Evolutionary conservation across 2,888 invertebrate species (phyloP), one percentile per base, ranked within the genome.

Genomic region (Nebria brevicollis): DNA sequence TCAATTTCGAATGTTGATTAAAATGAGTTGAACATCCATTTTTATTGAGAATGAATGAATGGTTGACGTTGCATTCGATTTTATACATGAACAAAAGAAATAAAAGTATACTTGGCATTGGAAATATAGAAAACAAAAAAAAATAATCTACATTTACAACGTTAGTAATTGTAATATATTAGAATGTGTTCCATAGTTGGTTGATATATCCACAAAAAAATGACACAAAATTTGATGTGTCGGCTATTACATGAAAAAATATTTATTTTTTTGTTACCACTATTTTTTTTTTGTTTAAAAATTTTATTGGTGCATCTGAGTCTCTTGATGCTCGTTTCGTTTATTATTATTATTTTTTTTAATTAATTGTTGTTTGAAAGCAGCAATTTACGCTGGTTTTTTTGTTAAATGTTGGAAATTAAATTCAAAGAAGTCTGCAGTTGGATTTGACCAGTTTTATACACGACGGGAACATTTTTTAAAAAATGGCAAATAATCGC

Each of bases 281-380:
- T 66, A 70, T 70, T 70, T 11, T 26, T 11, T 26, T 75, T 80
- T 80, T 75, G 75, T 73, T 75, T 34, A 54, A 80, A 70, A 75
- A 75, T 75, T 80, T 80, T 80, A 80, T 80, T 66, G 80, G 75
- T 75, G 80, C 78, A 78, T 54, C 72, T 66, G 41, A 5, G 34
- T 73, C 66, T 42, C 13, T 74, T 43, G 65, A 73, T 72, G 73
- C 41, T 54, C 8, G 2, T 54, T 54, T 54, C 54, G 54, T 54
- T 54, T 34, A 34, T 34, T 34, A 34, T 34, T 34, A 34, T 68
- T 13, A 8, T 68, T 68, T 15, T 25, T 25, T 25, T 25, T 11
- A 11, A 68, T 15, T 68, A 25, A 6, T n/a, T 68, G 68, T 68
- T 68, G 68, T 68, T 25, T 34, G 34, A 15, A 25, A 68, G 68